Evolutionary conservation across 2,113 vertebrate genomes (phyloP), one percentile per base, ranked within the genome.

Genomic region (Brienomyrus longianalis): DNA sequence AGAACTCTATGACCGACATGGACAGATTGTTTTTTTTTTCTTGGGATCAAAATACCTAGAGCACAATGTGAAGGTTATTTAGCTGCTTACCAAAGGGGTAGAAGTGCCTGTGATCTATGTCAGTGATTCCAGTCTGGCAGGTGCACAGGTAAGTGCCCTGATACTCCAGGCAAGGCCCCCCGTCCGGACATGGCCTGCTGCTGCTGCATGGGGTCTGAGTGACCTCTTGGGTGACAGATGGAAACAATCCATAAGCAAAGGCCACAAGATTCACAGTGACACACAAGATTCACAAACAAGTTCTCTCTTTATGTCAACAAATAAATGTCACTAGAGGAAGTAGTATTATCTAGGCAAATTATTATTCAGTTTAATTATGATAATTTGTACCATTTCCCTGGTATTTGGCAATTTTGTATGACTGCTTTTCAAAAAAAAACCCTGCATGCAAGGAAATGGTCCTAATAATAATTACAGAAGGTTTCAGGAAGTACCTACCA

Each of bases 81-180:
- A 0, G 0, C 45, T 51, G 4, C 83, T 91, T 93, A 92, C 70
- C 90, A 94, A 93, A 94, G 95, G 97, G 94, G 95, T 97, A 94
- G 95, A 97, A 96, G 94, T 98, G 93, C 91, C 95, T 95, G 0
- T 96, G 97, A 92, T 96, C 97, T 1, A 92, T 74, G 23, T 95
- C 95, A 8, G 90, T 90, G 66, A 66, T 92, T 10, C 94, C 92
- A 0, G 97, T 97, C 94, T 99, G 98, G 94, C 98, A 99, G 56
- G 98, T 98, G 0, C 98, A 99, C 45, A 98, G 97, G 93, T 98
- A 99, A 83, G 97, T 96, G 45, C 98, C 98, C 0, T 97, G 96
- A 0, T 99, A 98, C 91, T 99, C 98, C 96, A 98, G 95, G 93
- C 98, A 99, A 3, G 98, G 97, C 13, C 97, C 97, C 0, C 98